Conservation (phyloP, 2,113 vertebrate genomes). For the Parus major region DNA sequence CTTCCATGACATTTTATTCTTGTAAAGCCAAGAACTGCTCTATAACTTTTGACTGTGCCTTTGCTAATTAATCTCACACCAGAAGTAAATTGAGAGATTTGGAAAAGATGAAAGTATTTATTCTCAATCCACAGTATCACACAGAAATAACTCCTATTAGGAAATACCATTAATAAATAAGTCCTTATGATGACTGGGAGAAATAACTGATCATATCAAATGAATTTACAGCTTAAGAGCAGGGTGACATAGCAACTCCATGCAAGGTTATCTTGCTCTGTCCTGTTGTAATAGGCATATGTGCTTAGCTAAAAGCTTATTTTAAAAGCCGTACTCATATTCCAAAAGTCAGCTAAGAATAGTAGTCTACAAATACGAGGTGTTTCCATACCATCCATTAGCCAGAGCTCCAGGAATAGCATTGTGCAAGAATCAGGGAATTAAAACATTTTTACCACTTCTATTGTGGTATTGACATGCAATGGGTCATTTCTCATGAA, state of each 20-base stretch:
- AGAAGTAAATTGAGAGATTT: background rate
- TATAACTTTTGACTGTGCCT: constrained; percentile 22
- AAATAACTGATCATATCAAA: background rate
- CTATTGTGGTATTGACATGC: no score
- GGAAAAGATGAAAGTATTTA: background rate
- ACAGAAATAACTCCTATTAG: background rate
- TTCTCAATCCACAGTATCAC: background rate
- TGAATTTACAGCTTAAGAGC: constrained; percentile 18
- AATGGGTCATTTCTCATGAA: background rate
- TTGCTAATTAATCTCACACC: background rate
- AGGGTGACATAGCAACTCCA: background rate
- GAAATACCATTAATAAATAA: background rate
- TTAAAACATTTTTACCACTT: background rate
- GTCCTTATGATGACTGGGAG: background rate
- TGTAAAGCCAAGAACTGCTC: constrained; percentile 14
- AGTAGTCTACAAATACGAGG: background rate
- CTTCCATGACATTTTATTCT: constrained; percentile 58
- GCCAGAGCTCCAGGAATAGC: background rate
- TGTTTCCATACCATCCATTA: background rate
- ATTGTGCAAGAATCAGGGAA: background rate
- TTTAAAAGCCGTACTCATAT: background rate
- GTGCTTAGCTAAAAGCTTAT: background rate
- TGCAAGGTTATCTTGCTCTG: constrained; percentile 3
- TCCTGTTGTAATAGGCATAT: background rate
- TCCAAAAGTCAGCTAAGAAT: background rate